phyloP scores from a whole-genome alignment of 2,888 invertebrate species.

The Lepidonotus clava region DNA sequence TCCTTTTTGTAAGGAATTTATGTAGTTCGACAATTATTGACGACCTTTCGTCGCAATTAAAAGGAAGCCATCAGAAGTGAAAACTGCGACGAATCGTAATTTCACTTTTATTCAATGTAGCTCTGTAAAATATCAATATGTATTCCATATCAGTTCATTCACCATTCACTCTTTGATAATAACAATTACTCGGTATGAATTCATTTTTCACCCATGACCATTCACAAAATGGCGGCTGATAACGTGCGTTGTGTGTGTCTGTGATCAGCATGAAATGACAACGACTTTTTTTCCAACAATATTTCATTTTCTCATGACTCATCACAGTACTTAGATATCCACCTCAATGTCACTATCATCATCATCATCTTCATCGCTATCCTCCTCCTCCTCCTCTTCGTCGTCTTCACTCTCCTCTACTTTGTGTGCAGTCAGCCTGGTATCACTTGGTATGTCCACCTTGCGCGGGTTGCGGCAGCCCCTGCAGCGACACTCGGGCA shows the following conservation, averaged over 20 bases:
- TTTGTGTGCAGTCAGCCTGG: not conserved
- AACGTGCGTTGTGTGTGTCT: not conserved
- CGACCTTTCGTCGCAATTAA: no score
- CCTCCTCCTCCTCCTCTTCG: not conserved
- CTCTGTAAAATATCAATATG: constrained; percentile 7
- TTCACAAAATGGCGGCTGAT: not conserved
- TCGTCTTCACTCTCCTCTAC: not conserved
- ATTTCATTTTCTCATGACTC: constrained; percentile 3
- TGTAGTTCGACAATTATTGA: no score
- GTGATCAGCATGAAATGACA: constrained; percentile 15
- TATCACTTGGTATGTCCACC: not conserved
- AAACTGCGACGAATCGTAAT: no score
- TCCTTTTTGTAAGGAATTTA: no score
- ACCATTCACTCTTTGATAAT: not conserved
- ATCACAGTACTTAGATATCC: constrained; percentile 46
- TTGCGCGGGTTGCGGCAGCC: constrained; percentile 91
- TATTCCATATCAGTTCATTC: not conserved
- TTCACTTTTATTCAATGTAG: not conserved
- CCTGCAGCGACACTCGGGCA: constrained; percentile 91
- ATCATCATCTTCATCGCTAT: not conserved
- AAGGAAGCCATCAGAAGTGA: no score
- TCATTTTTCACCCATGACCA: not conserved
- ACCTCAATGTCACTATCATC: constrained; percentile 56
- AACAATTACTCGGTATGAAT: not conserved
- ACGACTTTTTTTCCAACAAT: not conserved